These are phyloP conservation scores for Toxotes lorentzi DNA, from an alignment of 2,797 vertebrate genomes.

Conservation along the genomic window DNA sequence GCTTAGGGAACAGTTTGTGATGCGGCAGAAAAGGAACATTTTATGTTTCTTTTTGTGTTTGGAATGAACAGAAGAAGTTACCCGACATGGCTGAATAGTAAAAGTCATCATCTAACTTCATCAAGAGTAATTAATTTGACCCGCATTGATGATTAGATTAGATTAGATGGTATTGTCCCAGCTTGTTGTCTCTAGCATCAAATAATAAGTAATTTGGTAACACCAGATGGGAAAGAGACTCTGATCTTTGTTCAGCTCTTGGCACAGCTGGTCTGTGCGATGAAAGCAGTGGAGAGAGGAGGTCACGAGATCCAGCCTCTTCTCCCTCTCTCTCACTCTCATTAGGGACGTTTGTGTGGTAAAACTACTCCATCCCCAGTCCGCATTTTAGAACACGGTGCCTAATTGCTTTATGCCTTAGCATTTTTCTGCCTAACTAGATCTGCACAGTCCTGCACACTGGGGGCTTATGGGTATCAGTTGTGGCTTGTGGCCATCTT, in stretches of 20 bases:
- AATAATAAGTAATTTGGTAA: slow-evolving; percentile 34
- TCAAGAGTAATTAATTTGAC: background rate
- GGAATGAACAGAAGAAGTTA: background rate
- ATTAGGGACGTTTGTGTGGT: slow-evolving; percentile 26
- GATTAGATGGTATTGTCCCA: background rate
- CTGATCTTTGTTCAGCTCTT: slow-evolving; percentile 46
- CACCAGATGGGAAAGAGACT: slow-evolving; percentile 40
- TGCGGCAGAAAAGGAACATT: background rate
- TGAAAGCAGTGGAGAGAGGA: slow-evolving; percentile 14
- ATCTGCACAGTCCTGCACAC: slow-evolving; percentile 30
- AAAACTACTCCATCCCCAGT: slow-evolving; percentile 17
- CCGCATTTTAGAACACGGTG: slow-evolving; percentile 11
- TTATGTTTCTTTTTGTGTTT: slow-evolving; percentile 7
- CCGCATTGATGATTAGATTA: background rate
- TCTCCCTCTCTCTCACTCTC: slow-evolving; percentile 5
- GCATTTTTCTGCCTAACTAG: slow-evolving; percentile 33
- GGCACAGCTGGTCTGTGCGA: background rate
- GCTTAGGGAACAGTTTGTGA: background rate
- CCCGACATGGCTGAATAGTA: background rate
- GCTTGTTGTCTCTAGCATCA: background rate
- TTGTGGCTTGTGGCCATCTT: slow-evolving; percentile 33
- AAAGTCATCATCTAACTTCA: background rate
- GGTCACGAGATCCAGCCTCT: slow-evolving; percentile 25
- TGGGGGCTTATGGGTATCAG: slow-evolving; percentile 21
- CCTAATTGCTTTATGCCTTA: slow-evolving; percentile 24